Evolutionary conservation across 2,888 invertebrate genomes (phyloP), one percentile per base, ranked within the genome.

Genomic region (Acanthococcus lagerstroemiae): DNA sequence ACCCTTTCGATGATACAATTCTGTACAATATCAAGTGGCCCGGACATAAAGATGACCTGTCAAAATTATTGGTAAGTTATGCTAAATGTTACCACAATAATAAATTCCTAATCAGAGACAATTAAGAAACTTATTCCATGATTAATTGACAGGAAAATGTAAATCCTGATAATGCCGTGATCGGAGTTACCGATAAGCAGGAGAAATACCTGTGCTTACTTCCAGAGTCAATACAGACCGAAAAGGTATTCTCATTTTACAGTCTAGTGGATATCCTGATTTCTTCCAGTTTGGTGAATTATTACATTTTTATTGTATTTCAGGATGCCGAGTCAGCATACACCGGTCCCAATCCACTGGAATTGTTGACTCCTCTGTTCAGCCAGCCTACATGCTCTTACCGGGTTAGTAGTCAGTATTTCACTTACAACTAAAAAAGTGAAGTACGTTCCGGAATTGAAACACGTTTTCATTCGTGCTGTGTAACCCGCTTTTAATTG

Each of bases 131-230:
- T 17, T 27, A 1, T 25, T 27, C 15, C 1, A 21, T n/a, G 12
- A 17, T 1, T 45, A 25, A 17, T 50, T 57, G 30, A 12, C 45
- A 52, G 55, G 58, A 66, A 19, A 27, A 27, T 12, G 58, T 57
- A n/a, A 30, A 57, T 19, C 27, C 37, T 12, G 44, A 57, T 27
- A 57, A 57, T 48, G 44, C 24, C n/a, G 57, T 48, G 27, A 30
- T 54, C 6, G 63, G 52, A 22, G 30, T 65, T 1, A 65, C 56
- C 6, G 48, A 65, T 17, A 55, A 17, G 69, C 84, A 89, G 73
- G 95, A 95, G 74, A 82, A 84, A 70, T 95, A 92, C 75, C 82
- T 85, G 67, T 95, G 95, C 74, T 78, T 82, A 9, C 79, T 95
- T 71, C 94, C 94, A 12, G 83, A 84, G 48, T 19, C 52, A 2